A percentile compares a stretch with the other conserved stretches of the same genome.
phyloP scores from a whole-genome alignment of 2,113 vertebrate species.

The Chiloscyllium plagiosum region DNA sequence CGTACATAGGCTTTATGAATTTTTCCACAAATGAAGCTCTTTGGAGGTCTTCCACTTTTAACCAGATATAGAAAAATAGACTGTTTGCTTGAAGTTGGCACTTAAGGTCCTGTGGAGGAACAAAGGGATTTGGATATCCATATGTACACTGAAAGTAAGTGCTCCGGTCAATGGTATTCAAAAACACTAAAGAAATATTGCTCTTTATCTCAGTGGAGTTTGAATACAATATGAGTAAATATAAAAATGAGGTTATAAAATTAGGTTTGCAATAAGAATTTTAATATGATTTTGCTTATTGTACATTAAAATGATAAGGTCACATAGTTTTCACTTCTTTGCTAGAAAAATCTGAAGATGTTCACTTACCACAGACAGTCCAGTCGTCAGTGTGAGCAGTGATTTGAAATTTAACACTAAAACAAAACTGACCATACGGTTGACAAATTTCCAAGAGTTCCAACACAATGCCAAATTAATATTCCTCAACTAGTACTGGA shows the following conservation, averaged over 20 bases:
- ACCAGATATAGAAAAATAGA: not conserved
- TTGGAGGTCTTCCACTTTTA: not conserved
- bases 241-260: not conserved
- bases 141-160: no score
- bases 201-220: no score
- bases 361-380: not conserved
- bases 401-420: not conserved
- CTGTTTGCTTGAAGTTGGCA: not conserved
- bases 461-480: not conserved
- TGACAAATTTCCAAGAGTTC: not conserved
- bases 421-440: not conserved
- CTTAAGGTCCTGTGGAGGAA: no score
- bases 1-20: not conserved
- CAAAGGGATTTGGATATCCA: no score
- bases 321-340: not conserved
- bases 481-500: not conserved
- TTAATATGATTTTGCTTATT: not conserved
- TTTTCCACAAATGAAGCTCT: not conserved
- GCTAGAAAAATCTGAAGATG: not conserved
- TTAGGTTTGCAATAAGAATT: not conserved
- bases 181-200: no score
- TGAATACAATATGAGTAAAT: not conserved
- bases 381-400: not conserved
- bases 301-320: not conserved
- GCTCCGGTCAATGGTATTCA: no score